Evolutionary conservation across 2,888 invertebrate species (phyloP), one percentile per base, ranked within the genome.

Genomic region (Coelopa pilipes): DNA sequence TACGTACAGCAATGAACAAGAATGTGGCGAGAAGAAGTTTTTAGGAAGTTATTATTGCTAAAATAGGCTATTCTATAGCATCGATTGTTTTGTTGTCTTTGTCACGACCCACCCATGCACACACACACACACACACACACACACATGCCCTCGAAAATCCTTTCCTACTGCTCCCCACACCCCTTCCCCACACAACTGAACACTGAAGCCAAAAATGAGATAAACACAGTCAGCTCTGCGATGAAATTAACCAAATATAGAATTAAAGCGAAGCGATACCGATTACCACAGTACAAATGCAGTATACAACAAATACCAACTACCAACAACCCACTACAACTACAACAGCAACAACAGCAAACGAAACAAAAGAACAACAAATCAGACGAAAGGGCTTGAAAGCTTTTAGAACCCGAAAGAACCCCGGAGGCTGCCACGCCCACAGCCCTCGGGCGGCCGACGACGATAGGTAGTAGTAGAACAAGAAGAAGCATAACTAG

Each of bases 31-130:
- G 74, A 82, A 82, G 78, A 83, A 83, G 82, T 87, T 78, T 85
- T 84, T 82, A 79, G 88, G 87, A 84, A 85, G 87, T 84, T 87
- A 79, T 86, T 87, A 87, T 84, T 88, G 88, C 87, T 88, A 87
- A 87, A 88, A 87, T 85, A 87, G 87, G 86, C 86, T 86, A 83
- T 87, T 86, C 87, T 87, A 87, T 88, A 87, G 88, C 87, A 87
- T 83, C 83, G 79, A 80, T 81, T 76, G 79, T 78, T 81, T 81
- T 70, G 62, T 73, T 57, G 53, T 34, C 62, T 24, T 55, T 62
- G 21, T 55, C 49, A 68, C 68, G 46, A 57, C 21, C 34, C 4
- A 10, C 45, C 50, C 50, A 70, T 50, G 73, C 68, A 76, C 67
- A 74, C 68, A 75, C 68, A 72, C 71, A 70, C 71, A 73, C 66